Base-by-base conservation (phyloP, 2,888 invertebrate genomes). In the Archips crataeganus region DNA sequence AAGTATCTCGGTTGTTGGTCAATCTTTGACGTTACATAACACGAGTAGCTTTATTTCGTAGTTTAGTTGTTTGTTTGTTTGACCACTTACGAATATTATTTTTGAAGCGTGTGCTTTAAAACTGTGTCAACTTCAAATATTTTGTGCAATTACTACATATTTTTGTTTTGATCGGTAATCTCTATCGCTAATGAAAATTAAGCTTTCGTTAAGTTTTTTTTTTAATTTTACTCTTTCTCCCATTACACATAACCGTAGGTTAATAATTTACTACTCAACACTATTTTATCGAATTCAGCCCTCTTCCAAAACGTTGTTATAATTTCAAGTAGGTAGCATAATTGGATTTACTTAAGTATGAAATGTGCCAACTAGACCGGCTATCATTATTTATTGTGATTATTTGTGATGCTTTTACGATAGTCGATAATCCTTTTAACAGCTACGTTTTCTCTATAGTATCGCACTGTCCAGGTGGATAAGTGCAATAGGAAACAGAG, bases 1-100 rank as follows among this genome's bases (percentile, higher is more conserved):
- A 74, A 73, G 63, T 63, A 68, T 73, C 63, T 64, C 68, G 39
- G 13, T 15, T 23, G 60, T 75, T 75, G 75, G 75, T 73, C 75
- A 75, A 75, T 70, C 45, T 64, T 15, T 64, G 69, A 6, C 15
- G 69, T 75, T 75, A 71, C 71, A 60, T 71, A 45, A 73, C 23
- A 42, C 34, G 36, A 65, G 69, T 68, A 62, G 69, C 54, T 39
- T 51, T 59, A 59, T 70, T 54, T 57, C 60, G n/a, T 62, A 42
- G 42, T 73, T 39, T 49, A 39, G 64, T 64, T 69, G 57, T 73
- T 73, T 59, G 49, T 51, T 61, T 61, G 61, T 39, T 61, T 61
- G 42, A 69, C 51, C 15, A 49, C 49, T 10, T 32, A 47, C 57
- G 59, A 64, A 34, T 51, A 42, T 39, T 23, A 23, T 42, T 45